Evolutionary conservation across 2,113 vertebrate genomes (phyloP).

Genomic region (Perognathus longimembris): DNA sequence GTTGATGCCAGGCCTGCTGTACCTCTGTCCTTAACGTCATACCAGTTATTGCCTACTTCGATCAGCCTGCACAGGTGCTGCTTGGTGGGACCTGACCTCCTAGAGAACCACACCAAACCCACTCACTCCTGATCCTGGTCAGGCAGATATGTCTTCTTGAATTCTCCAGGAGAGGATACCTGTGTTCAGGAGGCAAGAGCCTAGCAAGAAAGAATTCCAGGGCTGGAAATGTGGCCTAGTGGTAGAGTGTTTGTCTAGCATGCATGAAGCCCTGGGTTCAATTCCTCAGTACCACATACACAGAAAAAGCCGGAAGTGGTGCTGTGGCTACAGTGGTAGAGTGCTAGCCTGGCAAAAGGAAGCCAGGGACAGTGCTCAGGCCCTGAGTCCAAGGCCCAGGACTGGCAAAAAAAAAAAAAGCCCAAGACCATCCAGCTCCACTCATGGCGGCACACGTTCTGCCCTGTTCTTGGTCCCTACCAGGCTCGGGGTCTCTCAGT

Average conservation of each 20-base stretch:
- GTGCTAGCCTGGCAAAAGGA: no score
- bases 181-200: no score
- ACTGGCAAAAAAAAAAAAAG: no score
- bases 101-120: not conserved
- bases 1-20: not conserved
- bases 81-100: not conserved
- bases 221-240: no score
- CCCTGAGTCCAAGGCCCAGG: no score
- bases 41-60: accelerated
- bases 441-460: not conserved
- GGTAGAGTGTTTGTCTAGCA: no score
- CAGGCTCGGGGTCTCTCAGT: not conserved
- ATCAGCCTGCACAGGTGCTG: not conserved
- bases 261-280: no score
- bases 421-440: not conserved
- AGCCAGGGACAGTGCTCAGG: no score
- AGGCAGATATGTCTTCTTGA: not conserved
- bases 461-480: not conserved
- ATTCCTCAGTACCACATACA: no score
- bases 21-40: not conserved
- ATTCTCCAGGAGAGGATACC: not conserved
- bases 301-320: no score
- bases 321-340: no score
- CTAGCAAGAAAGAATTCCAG: no score
- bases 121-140: not conserved